phyloP scores from a whole-genome alignment of 2,797 vertebrate genomes.

The Astyanax mexicanus region DNA sequence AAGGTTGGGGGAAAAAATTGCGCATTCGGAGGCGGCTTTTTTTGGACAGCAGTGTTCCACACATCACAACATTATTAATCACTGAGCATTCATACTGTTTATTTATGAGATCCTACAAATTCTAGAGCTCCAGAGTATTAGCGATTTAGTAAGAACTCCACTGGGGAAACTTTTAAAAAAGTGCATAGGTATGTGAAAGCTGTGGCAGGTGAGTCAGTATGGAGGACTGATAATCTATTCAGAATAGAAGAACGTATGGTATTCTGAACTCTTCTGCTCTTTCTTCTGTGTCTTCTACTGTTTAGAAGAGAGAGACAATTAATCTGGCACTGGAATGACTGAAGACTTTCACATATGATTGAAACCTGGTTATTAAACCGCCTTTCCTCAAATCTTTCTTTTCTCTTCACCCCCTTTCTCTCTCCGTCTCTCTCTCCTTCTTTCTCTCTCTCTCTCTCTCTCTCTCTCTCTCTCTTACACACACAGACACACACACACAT shows the following conservation, averaged over 20 bases:
- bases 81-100: conserved; percentile 11
- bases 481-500: too few relatives aligned
- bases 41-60: conserved; percentile 19
- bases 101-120: conserved; percentile 26
- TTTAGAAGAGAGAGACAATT: conserved; percentile 25
- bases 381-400: conserved; percentile 11
- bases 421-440: neutral
- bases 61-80: conserved; percentile 39
- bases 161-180: conserved; percentile 35
- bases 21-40: conserved; percentile 24
- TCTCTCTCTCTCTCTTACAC: conserved; percentile 25
- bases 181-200: conserved; percentile 27
- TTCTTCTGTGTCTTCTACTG: conserved; percentile 1
- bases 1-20: conserved; percentile 23
- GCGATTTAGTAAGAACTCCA: conserved; percentile 2
- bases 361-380: neutral
- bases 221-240: neutral
- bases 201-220: conserved; percentile 20
- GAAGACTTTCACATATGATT: conserved; percentile 11
- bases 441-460: neutral
- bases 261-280: neutral
- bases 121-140: conserved; percentile 14
- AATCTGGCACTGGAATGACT: conserved; percentile 32
- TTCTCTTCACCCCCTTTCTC: too few relatives aligned
- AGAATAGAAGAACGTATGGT: neutral